Base-by-base conservation (phyloP, 2,797 vertebrate genomes). In the Clarias fuscus region DNA sequence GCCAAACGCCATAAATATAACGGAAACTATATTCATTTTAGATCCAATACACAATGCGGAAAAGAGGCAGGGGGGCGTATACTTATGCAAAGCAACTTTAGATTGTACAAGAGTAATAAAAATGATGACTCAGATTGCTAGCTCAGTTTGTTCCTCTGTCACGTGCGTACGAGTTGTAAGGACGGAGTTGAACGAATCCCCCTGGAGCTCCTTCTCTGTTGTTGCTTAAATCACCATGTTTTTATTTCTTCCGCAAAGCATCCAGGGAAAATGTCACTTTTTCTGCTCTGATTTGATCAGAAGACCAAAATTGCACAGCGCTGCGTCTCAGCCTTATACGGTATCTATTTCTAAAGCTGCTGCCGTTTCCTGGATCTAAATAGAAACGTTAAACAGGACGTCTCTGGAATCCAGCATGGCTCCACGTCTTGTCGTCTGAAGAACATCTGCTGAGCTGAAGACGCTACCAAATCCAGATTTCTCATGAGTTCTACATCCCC, bases 341-440 rank as follows among this genome's bases (percentile, higher is more conserved):
- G 37, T 4, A 20, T 71, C 48, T 27, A 37, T 70, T 84, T 22
- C 30, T 59, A 78, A 11, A n/a, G 72, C 27, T n/a, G 43, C 59
- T 73, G 71, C 77, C 11, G 30, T 89, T 87, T 90, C 85, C 83
- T 85, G 87, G 43, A n/a, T 73, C 14, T 13, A 48, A 73, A 53
- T 13, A 76, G 53, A 88, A 88, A 86, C 72, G 64, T 48, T 62
- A 79, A 84, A 82, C 71, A 83, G 82, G 78, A 61, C 53, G 17
- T 84, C 83, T 72, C 67, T 67, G 82, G 86, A 82, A 90, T 87
- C 88, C 64, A 33, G 82, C 40, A 62, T 37, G 24, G 67, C 70
- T 76, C 24, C 88, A 81, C 85, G 85, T 83, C 89, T 91, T 89
- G 88, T 71, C 73, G 84, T 40, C 1, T 14, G 58, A 62, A 22